Evolutionary conservation across 2,113 vertebrate species (phyloP).

Genomic region (Athene noctua): DNA sequence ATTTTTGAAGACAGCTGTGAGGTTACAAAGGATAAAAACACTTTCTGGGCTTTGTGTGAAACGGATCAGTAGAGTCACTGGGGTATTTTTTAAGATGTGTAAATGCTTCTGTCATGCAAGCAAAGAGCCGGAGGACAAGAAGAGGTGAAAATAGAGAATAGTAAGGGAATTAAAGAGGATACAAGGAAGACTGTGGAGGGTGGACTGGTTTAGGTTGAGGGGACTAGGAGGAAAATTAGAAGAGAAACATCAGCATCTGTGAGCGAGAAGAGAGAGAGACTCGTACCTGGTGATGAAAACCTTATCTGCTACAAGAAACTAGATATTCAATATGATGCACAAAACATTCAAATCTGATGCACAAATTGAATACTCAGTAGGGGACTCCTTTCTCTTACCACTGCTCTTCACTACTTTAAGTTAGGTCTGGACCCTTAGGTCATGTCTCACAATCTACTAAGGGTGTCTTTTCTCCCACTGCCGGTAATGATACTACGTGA

Average conservation of each 20-base stretch:
- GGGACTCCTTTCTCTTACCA: not conserved
- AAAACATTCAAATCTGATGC: not conserved
- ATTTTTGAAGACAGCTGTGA: not conserved
- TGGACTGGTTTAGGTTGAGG: not conserved
- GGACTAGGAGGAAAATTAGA: not conserved
- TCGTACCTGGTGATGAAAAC: not conserved
- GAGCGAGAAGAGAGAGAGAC: not conserved
- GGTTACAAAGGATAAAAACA: not conserved
- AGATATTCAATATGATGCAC: too few species aligned
- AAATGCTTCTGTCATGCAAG: not conserved
- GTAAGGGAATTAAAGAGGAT: not conserved
- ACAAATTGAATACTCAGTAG: not conserved
- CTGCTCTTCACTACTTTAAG: too few species aligned
- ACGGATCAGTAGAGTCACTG: not conserved
- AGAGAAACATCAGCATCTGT: not conserved
- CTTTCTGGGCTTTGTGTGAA: not conserved
- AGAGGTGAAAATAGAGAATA: not conserved
- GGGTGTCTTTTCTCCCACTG: not conserved
- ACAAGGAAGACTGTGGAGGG: not conserved
- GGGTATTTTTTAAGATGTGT: not conserved
- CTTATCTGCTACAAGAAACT: not conserved
- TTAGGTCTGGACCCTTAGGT: not conserved
- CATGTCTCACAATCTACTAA: not conserved
- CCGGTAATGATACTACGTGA: rapidly evolving
- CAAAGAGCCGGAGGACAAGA: not conserved